Base-by-base conservation (phyloP, 2,888 invertebrate genomes). In the Dendrolimus pini region DNA sequence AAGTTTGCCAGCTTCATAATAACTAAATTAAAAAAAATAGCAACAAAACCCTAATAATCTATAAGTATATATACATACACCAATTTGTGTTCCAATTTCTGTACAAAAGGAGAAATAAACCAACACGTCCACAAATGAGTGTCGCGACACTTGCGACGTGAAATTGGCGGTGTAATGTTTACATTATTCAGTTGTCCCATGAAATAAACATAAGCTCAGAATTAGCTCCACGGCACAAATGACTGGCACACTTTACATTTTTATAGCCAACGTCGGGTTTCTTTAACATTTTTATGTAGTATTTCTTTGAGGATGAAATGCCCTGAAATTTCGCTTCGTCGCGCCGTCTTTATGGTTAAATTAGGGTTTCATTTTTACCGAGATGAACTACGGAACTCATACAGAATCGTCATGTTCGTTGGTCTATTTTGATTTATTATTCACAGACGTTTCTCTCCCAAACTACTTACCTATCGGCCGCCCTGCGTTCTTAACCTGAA, bases 181-280 rank as follows among this genome's bases (percentile, higher is more conserved):
- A 62, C 72, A 74, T 80, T 78, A 78, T 77, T 74, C 75, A 71
- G 72, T 74, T 68, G 70, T 63, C 64, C 62, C 66, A 74, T 78
- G 74, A 78, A 80, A 80, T 78, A 81, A 75, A 75, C 73, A 82
- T 80, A 75, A 78, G 74, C 41, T 59, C 60, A 64, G 70, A 77
- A 81, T 82, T 81, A 80, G 77, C 72, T 59, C 64, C 59, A 60
- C 59, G 52, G 41, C 55, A 59, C 65, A 65, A 72, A 62, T 64
- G 76, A 74, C 72, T 66, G 63, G 67, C 60, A 65, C 67, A 70
- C 59, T 80, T 78, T 74, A 72, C 77, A 78, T 80, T 78, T 80
- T 77, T 79, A 77, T 75, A 72, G 67, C 70, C 41, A 60, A 47
- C 59, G 63, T 63, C 70, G 68, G 65, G 69, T 72, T 68, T 71